Conservation (phyloP, 1,140 invertebrate species). For the Spodoptera frugiperda region DNA sequence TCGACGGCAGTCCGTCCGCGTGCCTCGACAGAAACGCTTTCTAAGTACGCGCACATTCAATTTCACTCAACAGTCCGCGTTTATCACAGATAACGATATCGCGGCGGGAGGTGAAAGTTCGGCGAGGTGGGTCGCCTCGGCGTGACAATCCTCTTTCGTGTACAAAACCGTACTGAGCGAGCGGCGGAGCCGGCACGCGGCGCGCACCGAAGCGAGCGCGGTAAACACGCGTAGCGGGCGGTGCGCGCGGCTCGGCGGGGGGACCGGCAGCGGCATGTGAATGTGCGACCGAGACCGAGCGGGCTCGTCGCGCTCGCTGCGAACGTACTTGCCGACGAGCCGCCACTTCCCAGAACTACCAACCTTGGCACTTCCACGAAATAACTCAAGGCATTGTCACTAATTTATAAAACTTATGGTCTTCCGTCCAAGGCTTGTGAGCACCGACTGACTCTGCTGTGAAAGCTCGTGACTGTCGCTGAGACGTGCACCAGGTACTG, state of each 20-base stretch:
- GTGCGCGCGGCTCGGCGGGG: conserved; percentile 46
- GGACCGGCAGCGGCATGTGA: conserved; percentile 30
- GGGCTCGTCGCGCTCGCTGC: conserved; percentile 49
- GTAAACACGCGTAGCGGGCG: conserved; percentile 52
- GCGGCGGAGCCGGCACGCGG: conserved; percentile 51
- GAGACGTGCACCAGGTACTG: conserved; percentile 50
- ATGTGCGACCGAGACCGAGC: conserved; percentile 53
- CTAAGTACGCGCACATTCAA: conserved; percentile 81
- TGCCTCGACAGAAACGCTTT: conserved; percentile 77
- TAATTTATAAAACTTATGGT: conserved; percentile 82
- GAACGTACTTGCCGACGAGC: conserved; percentile 60
- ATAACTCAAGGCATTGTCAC: conserved; percentile 81
- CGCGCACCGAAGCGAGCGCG: conserved; percentile 49
- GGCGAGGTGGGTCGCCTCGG: conserved; percentile 57
- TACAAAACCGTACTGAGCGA: conserved; percentile 71
- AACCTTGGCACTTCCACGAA: conserved; percentile 82
- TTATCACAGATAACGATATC: conserved; percentile 82
- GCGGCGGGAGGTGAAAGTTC: conserved; percentile 83
- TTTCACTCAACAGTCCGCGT: conserved; percentile 78
- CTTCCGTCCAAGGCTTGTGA: conserved; percentile 63
- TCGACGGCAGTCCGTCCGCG: conserved; percentile 67
- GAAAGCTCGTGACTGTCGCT: conserved; percentile 55
- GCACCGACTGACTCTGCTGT: conserved; percentile 52
- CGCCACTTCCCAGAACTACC: conserved; percentile 79
- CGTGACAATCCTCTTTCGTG: conserved; percentile 69